Evolutionary conservation across 2,888 invertebrate species (phyloP), one percentile per base, ranked within the genome.

Genomic region (Timema podura): DNA sequence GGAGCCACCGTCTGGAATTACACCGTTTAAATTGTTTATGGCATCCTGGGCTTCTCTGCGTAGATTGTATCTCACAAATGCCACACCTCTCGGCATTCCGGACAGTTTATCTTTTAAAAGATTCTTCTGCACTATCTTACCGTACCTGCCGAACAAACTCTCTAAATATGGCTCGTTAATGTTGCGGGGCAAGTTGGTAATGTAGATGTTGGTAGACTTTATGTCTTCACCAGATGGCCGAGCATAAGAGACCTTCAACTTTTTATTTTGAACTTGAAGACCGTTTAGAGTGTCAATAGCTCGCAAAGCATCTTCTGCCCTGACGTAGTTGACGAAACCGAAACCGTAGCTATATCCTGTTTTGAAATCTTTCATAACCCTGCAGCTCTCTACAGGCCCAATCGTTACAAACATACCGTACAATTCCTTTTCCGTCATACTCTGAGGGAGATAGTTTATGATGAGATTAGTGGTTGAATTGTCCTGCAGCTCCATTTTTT

Each of bases 281-380:
- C 96, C 96, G 81, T 96, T 96, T 77, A 96, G 86, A 61, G 90
- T 89, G 77, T 90, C 89, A 74, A 96, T 95, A 65, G 97, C 96
- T 76, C 91, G 87, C 69, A 88, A 83, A 51, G 96, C 96, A 82
- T 96, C 94, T 79, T 91, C 91, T 74, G 92, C 91, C 71, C 89
- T 88, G 68, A 89, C 87, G 82, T 92, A 97, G 82, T 96, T 96
- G 64, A 96, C 95, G 83, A 97, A 97, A 57, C 96, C 97, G 82
- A 96, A 97, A 59, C 97, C 97, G 82, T 92, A 96, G 82, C 96
- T 96, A 85, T 96, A 96, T 66, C 95, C 95, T 81, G 96, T 95
- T 88, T 91, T 91, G 81, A 89, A 91, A 80, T 95, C 94, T 82
- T 92, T 91, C 93, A 95, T 95, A 77, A 97, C 93, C 77, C 95